Conservation (phyloP, 2,888 invertebrate species). For the Morpho achilles region DNA sequence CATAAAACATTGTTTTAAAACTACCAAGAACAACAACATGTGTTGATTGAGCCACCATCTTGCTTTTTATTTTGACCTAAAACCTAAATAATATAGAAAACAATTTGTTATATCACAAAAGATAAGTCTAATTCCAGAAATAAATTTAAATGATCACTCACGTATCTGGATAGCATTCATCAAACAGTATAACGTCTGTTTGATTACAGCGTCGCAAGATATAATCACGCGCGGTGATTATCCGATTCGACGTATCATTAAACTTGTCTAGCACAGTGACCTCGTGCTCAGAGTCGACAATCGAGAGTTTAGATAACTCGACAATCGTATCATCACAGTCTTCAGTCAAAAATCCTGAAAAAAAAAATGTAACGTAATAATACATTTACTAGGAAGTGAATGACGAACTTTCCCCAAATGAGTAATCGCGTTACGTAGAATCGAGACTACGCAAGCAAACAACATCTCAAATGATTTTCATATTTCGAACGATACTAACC, state of each 20-base stretch:
- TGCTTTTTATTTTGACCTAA: conserved; percentile 28
- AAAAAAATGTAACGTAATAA: conserved; percentile 39
- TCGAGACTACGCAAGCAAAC: conserved; percentile 35
- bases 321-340: conserved; percentile 79
- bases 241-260: conserved; percentile 58
- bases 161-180: conserved; percentile 82
- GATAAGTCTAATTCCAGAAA: conserved; percentile 4
- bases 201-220: conserved; percentile 84
- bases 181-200: conserved; percentile 80
- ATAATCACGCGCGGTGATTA: conserved; percentile 65
- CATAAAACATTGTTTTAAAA: no score
- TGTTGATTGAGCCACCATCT: conserved; percentile 29
- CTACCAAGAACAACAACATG: conserved; percentile 15
- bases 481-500: conserved; percentile 47
- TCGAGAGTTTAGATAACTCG: conserved; percentile 74
- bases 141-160: conserved; percentile 50
- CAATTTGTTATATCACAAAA: conserved; percentile 10
- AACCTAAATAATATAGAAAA: no score
- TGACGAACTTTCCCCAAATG: conserved; percentile 66
- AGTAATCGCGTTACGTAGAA: conserved; percentile 57
- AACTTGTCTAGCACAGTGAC: conserved; percentile 65
- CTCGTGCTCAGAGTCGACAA: conserved; percentile 66
- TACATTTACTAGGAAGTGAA: conserved; percentile 68
- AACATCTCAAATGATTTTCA: conserved; percentile 16
- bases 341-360: conserved; percentile 74